phyloP scores from a whole-genome alignment of 1,140 invertebrate species.

The Thrips palmi region DNA sequence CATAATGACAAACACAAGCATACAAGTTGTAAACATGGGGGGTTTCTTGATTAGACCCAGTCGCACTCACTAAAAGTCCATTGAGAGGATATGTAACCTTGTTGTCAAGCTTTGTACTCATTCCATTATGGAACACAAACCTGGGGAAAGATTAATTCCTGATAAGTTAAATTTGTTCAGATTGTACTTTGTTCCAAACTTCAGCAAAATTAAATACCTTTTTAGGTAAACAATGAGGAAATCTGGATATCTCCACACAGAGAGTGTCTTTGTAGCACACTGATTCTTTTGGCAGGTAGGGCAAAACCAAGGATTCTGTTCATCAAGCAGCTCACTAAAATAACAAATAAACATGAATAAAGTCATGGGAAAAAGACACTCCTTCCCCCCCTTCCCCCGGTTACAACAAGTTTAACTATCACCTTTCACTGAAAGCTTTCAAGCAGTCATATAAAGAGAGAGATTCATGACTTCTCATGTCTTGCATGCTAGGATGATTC shows the following conservation, averaged over 20 bases:
- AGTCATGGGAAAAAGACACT: constrained; percentile 3
- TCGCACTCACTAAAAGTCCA: constrained; percentile 29
- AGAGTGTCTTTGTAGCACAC: constrained; percentile 48
- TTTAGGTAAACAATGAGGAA: constrained; percentile 53
- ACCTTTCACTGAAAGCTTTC: constrained; percentile 47
- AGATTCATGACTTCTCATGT: constrained; percentile 26
- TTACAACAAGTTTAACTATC: too few relatives aligned
- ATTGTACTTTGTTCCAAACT: background rate
- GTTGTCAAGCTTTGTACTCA: constrained; percentile 47
- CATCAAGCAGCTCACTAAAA: constrained; percentile 43
- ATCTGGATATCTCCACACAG: constrained; percentile 47
- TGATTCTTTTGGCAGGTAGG: constrained; percentile 44
- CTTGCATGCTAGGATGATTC: constrained; percentile 25
- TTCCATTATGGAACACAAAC: constrained; percentile 48
- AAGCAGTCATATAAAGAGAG: constrained; percentile 46
- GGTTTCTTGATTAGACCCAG: constrained; percentile 17
- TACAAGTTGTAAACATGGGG: constrained; percentile 39
- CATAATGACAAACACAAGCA: constrained; percentile 50
- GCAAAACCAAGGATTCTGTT: constrained; percentile 54
- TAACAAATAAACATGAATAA: constrained; percentile 11
- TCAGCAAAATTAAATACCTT: constrained; percentile 25
- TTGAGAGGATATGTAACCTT: constrained; percentile 44
- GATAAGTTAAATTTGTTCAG: constrained; percentile 1
- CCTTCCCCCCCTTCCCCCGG: too few relatives aligned
- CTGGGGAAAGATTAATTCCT: constrained; percentile 24